phyloP scores from a whole-genome alignment of 1,140 invertebrate species.

The Leptoteleia sp. region DNA sequence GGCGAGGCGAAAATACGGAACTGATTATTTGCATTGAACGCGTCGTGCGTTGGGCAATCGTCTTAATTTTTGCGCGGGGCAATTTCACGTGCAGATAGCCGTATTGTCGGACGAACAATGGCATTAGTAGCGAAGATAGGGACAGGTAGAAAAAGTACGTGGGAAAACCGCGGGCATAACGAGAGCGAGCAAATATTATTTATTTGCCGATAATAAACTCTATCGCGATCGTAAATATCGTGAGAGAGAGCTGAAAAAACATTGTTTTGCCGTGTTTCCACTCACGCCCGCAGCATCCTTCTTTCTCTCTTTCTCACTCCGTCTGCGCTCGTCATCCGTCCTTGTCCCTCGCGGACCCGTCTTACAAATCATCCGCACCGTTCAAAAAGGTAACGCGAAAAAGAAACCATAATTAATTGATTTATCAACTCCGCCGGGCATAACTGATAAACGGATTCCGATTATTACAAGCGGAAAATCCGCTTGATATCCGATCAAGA shows the following conservation, averaged over 20 bases:
- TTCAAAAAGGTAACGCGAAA: too few relatives aligned
- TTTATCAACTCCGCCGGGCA: too few relatives aligned
- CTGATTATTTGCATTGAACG: conserved; percentile 28
- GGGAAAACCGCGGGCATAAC: conserved; percentile 64
- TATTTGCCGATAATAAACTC: conserved; percentile 64
- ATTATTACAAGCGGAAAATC: too few relatives aligned
- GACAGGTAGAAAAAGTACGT: conserved; percentile 63
- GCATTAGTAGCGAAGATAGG: conserved; percentile 63
- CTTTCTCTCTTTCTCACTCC: too few relatives aligned
- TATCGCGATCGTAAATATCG: conserved; percentile 65
- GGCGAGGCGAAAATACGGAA: neutral
- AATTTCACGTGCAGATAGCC: conserved; percentile 39
- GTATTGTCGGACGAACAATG: conserved; percentile 63
- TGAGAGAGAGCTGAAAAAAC: conserved; percentile 53
- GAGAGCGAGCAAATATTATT: conserved; percentile 67
- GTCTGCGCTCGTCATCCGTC: too few relatives aligned
- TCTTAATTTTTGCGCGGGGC: conserved; percentile 39
- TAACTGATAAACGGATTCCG: too few relatives aligned
- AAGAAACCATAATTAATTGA: too few relatives aligned
- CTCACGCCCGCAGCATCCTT: conserved; percentile 40
- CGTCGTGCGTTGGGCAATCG: conserved; percentile 35
- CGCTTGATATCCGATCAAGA: too few relatives aligned
- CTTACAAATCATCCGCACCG: conserved; percentile 40
- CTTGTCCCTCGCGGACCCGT: conserved; percentile 3
- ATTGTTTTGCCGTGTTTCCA: conserved; percentile 59